Evolutionary conservation across 2,888 invertebrate species (phyloP), one percentile per base, ranked within the genome.

Genomic region (Megaustenia siamemsis): DNA sequence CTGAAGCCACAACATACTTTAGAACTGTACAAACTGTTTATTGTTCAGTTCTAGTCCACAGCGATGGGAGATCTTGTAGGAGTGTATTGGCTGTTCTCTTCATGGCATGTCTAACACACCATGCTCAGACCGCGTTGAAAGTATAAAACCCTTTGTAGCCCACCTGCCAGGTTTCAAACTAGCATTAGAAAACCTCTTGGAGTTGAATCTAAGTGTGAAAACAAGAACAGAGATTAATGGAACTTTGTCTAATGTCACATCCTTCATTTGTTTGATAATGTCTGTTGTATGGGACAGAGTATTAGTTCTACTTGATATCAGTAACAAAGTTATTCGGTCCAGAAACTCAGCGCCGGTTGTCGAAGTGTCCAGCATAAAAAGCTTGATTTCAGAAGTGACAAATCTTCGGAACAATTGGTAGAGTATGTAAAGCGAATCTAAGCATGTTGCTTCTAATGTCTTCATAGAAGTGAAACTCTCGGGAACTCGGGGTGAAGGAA

Each of bases 71-170:
- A 12, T 63, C 4, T 15, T 63, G 15, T 32, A 63, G 15, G 32
- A 63, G 2, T 15, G 63, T n/a, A 5, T 63, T 63, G 63, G 63
- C 15, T 63, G 28, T 63, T 63, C 63, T 63, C 28, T 63, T 63
- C 63, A 63, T 32, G 63, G 63, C 15, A 28, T 63, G 32, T 28
- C 32, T 63, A 15, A 32, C 4, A 63, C 63, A 63, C 6, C 28
- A 63, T 63, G 63, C 10, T 63, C 63, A 63, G 63, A 63, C 15
- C 63, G 63, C 32, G 32, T 63, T 63, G 63, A 63, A 63, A 12
- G 32, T 32, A 15, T 63, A 63, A 63, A 63, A 6, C 63, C 6
- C 15, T 63, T 63, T 63, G 63, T 15, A n/a, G 63, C 63, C 15
- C 28, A 63, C 63, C 15, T 63, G 63, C 63, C 63, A 12, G 63